These are phyloP conservation scores for Zelleria hepariella DNA, from an alignment of 2,888 invertebrate genomes.

Conservation along the genomic window DNA sequence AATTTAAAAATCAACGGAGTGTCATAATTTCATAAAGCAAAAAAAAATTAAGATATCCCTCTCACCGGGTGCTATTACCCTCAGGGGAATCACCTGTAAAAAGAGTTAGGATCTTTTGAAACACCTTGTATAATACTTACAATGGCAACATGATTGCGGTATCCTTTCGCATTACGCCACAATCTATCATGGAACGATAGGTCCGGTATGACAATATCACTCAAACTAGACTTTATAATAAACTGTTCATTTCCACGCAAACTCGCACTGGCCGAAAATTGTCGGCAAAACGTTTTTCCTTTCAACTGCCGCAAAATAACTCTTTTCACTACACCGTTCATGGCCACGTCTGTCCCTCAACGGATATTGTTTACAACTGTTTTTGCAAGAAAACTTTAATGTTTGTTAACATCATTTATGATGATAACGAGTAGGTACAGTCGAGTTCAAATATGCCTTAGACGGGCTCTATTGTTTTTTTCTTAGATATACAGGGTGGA, in stretches of 20 bases:
- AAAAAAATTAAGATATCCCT: no score
- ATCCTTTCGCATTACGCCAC: slow-evolving; percentile 38
- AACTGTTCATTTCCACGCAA: slow-evolving; percentile 35
- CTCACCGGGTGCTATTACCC: no score
- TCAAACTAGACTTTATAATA: slow-evolving; percentile 42
- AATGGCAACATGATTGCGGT: slow-evolving; percentile 46
- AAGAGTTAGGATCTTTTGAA: no score
- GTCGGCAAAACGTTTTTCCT: slow-evolving; percentile 43
- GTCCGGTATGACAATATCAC: slow-evolving; percentile 43
- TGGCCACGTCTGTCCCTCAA: slow-evolving; percentile 4
- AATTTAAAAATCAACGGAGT: no score
- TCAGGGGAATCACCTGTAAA: no score
- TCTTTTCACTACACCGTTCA: slow-evolving; percentile 44
- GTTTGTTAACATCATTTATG: background rate
- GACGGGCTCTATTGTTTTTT: no score
- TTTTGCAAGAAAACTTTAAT: slow-evolving; percentile 13
- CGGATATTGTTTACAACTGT: background rate
- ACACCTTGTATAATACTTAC: slow-evolving; percentile 33
- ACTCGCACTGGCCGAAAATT: slow-evolving; percentile 34
- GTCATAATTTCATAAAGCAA: no score
- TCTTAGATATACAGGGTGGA: no score
- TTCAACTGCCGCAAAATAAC: slow-evolving; percentile 43
- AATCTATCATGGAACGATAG: slow-evolving; percentile 43
- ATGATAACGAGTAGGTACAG: background rate
- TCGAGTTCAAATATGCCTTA: background rate